Percentiles rank a stretch among this genome's conserved stretches.
Evolutionary conservation across 2,797 vertebrate species (phyloP).

Genomic region (Trichosurus vulpecula): DNA sequence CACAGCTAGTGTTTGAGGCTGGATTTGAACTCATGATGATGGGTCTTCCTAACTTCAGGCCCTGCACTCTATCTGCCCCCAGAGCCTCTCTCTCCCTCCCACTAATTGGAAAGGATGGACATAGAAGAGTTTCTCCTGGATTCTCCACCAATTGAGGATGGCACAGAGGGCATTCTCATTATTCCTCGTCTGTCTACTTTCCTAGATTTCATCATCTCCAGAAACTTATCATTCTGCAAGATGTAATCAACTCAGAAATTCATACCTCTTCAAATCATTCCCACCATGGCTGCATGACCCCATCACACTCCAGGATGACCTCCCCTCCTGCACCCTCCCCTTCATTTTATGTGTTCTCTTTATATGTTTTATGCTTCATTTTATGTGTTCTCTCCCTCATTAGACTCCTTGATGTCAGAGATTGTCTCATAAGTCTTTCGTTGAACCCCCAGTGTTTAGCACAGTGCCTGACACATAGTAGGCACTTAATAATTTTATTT

Average conservation of each 20-base stretch:
- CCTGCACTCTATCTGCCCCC: neutral
- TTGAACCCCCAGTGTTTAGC: neutral
- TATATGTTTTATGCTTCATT: neutral
- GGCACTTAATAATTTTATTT: neutral
- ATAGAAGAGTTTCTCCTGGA: neutral
- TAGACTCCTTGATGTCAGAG: neutral
- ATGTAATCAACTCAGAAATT: neutral
- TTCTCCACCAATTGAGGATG: neutral
- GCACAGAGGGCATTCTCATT: neutral
- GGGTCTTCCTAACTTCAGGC: too few relatives aligned
- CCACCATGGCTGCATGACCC: neutral
- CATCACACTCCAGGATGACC: neutral
- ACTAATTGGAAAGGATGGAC: neutral
- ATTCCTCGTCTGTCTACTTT: neutral
- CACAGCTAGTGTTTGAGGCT: too few relatives aligned
- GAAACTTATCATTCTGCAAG: neutral
- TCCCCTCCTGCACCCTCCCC: neutral
- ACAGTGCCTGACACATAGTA: neutral
- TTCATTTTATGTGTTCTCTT: neutral
- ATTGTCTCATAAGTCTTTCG: neutral
- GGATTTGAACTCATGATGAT: too few relatives aligned
- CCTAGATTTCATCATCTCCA: neutral
- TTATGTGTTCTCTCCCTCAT: neutral
- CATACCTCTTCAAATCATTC: neutral
- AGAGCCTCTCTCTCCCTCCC: neutral